Percentiles rank a stretch among this genome's conserved stretches.
These are phyloP conservation scores for Natrix natrix DNA, from an alignment of 2,797 vertebrate species.

Conservation along the genomic window DNA sequence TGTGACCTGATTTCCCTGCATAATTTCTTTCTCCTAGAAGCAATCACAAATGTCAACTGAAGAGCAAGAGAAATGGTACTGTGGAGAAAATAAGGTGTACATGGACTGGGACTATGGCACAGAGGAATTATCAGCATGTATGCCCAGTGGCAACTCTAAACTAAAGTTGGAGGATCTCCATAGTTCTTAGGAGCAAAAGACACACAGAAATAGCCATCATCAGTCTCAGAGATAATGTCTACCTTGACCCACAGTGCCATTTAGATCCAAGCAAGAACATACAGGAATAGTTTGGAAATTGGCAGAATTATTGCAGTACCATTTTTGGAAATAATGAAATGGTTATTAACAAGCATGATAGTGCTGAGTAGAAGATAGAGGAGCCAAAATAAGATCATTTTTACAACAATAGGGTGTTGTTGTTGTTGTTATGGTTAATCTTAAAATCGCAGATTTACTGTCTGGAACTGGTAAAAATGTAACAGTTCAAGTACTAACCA, in stretches of 20 bases:
- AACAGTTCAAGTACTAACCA: neutral
- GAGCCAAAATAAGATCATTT: neutral
- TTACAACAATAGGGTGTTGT: neutral
- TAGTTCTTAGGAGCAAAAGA: neutral
- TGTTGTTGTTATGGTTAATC: neutral
- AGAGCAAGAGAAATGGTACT: neutral
- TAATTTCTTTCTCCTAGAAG: neutral
- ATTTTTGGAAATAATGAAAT: neutral
- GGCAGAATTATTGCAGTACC: neutral
- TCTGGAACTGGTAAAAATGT: neutral
- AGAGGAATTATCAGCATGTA: neutral
- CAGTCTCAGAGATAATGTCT: neutral
- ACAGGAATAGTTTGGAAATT: neutral
- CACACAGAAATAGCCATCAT: neutral
- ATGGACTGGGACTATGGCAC: neutral
- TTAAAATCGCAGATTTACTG: neutral
- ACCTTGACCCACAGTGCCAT: neutral
- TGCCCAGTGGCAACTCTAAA: neutral
- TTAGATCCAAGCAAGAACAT: neutral
- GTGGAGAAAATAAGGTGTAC: neutral
- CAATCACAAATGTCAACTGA: neutral
- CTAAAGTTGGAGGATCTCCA: neutral
- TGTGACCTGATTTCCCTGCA: neutral
- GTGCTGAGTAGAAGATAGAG: neutral
- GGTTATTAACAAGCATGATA: neutral